These are phyloP conservation scores for Ammodytes marinus DNA, from an alignment of 2,113 vertebrate genomes.

Conservation along the genomic window DNA sequence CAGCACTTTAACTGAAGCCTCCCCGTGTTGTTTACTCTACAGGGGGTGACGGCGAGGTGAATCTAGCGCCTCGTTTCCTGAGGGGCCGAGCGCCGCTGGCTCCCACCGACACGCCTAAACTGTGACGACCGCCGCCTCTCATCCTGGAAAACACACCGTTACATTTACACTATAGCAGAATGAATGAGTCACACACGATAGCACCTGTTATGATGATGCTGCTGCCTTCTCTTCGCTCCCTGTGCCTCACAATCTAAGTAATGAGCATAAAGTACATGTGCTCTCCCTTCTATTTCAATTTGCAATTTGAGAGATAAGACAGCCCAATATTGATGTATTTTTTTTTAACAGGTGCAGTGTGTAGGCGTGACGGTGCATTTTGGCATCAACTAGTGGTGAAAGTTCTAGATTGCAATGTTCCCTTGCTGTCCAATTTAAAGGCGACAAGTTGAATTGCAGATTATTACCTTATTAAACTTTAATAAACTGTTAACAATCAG, in stretches of 20 bases:
- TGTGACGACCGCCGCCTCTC: conserved; percentile 81
- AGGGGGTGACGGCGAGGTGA: conserved; percentile 78
- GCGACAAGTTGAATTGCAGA: background rate
- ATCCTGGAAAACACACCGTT: conserved; percentile 37
- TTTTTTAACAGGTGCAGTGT: no score
- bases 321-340: background rate
- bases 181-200: conserved; percentile 1
- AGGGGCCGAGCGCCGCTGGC: conserved; percentile 91
- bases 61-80: conserved; percentile 75
- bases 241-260: conserved; percentile 1
- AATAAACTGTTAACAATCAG: background rate
- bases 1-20: conserved; percentile 11
- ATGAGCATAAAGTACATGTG: background rate
- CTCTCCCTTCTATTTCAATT: background rate
- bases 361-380: no score
- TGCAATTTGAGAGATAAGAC: background rate
- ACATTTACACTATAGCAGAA: background rate
- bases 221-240: conserved; percentile 1
- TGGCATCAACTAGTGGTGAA: background rate
- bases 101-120: conserved; percentile 92
- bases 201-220: background rate
- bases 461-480: background rate
- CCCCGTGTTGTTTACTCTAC: conserved; percentile 63
- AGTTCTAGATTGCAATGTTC: background rate
- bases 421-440: background rate